phyloP scores from a whole-genome alignment of 2,113 vertebrate species.

The Tupaia tana region DNA sequence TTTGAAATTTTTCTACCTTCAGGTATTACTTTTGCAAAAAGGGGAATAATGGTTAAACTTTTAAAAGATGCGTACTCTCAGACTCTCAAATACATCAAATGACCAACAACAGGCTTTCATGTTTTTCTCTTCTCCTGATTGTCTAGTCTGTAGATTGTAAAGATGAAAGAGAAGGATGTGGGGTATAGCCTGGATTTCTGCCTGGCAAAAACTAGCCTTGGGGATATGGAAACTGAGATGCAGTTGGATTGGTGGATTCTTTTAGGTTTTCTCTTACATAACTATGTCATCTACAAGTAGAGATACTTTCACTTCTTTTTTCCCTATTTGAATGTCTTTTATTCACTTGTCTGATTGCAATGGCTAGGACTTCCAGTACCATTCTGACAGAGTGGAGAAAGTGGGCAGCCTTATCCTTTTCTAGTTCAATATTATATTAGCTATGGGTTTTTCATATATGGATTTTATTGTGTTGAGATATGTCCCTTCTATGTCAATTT shows the following conservation, averaged over 20 bases:
- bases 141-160: not conserved
- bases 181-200: not conserved
- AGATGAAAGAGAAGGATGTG: not conserved
- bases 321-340: too few species aligned
- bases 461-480: too few species aligned
- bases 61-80: not conserved
- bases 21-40: not conserved
- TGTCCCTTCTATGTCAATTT: too few species aligned
- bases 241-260: not conserved
- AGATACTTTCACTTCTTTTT: too few species aligned
- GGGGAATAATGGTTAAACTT: not conserved
- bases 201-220: not conserved
- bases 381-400: too few species aligned
- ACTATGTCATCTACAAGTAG: too few species aligned
- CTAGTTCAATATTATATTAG: too few species aligned
- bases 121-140: not conserved
- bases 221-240: not conserved
- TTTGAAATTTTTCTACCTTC: not conserved
- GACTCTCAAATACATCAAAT: not conserved
- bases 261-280: too few species aligned
- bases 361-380: too few species aligned
- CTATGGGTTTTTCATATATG: too few species aligned
- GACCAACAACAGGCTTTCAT: not conserved
- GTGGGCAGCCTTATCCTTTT: too few species aligned
- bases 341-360: too few species aligned